Percentiles rank a stretch among this genome's conserved stretches.
phyloP scores from a whole-genome alignment of 2,113 vertebrate species.

The Brachyhypopomus occidentalis region DNA sequence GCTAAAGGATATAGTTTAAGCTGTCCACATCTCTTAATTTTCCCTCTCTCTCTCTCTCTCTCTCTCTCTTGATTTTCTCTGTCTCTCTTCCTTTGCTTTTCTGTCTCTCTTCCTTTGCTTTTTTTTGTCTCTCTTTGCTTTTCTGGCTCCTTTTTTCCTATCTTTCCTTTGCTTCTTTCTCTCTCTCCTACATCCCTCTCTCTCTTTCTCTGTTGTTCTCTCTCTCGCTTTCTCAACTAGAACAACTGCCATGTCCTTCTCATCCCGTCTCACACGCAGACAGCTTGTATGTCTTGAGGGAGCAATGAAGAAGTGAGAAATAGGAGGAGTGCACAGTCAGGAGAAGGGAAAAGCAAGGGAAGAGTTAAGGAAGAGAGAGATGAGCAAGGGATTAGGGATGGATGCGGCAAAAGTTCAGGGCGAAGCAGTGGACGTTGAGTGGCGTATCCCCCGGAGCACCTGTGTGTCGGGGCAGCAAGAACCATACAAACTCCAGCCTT shows the following conservation, averaged over 20 bases:
- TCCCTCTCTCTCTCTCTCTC: background rate
- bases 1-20: conserved; percentile 45
- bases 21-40: conserved; percentile 12
- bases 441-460: background rate
- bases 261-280: conserved; percentile 21
- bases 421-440: too few relatives aligned
- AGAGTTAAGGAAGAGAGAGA: background rate
- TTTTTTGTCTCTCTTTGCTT: background rate
- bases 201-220: background rate
- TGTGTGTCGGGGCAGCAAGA: background rate
- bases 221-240: conserved; percentile 8
- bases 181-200: too few relatives aligned
- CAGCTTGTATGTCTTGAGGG: background rate
- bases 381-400: too few relatives aligned
- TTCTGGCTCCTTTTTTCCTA: too few relatives aligned
- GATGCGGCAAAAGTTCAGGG: too few relatives aligned
- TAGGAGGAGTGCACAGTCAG: background rate
- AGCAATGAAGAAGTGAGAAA: background rate
- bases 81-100: background rate
- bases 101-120: conserved; percentile 3
- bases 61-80: conserved; percentile 10
- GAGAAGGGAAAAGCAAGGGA: background rate
- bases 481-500: background rate
- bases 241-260: conserved; percentile 2
- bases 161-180: conserved; percentile 14